Evolutionary conservation across 2,888 invertebrate species (phyloP).

Genomic region (Nephrocerus scutellatus): DNA sequence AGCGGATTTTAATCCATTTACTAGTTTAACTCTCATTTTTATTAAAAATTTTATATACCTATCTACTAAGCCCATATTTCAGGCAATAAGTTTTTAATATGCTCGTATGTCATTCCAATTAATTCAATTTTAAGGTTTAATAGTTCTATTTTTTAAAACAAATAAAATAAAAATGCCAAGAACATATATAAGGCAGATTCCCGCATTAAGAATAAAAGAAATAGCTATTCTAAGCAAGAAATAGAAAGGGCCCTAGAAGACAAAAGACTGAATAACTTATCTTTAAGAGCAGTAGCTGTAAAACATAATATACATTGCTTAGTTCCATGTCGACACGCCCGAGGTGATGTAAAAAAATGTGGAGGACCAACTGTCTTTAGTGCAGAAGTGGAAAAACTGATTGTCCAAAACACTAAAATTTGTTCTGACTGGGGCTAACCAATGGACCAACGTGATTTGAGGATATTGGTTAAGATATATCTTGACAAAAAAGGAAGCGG

Average conservation of each 20-base stretch:
- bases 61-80: background rate
- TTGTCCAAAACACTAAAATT: background rate
- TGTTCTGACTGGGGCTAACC: background rate
- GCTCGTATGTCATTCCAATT: background rate
- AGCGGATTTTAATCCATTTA: too few species aligned
- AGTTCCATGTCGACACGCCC: background rate
- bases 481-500: background rate
- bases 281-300: too few species aligned
- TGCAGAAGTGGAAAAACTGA: too few species aligned
- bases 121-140: slow-evolving; percentile 1
- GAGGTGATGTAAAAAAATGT: background rate
- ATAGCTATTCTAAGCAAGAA: too few species aligned
- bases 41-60: background rate
- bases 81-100: background rate
- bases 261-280: too few species aligned
- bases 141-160: background rate
- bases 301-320: background rate
- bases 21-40: background rate
- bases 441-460: background rate
- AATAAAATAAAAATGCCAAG: slow-evolving; percentile 1
- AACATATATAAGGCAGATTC: slow-evolving; percentile 1
- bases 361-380: too few species aligned
- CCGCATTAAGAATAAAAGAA: background rate
- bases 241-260: too few species aligned
- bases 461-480: background rate